A percentile compares a stretch with the other conserved stretches of the same genome.
Conservation (phyloP, 2,797 vertebrate species). For the Gymnothorax reevesii region DNA sequence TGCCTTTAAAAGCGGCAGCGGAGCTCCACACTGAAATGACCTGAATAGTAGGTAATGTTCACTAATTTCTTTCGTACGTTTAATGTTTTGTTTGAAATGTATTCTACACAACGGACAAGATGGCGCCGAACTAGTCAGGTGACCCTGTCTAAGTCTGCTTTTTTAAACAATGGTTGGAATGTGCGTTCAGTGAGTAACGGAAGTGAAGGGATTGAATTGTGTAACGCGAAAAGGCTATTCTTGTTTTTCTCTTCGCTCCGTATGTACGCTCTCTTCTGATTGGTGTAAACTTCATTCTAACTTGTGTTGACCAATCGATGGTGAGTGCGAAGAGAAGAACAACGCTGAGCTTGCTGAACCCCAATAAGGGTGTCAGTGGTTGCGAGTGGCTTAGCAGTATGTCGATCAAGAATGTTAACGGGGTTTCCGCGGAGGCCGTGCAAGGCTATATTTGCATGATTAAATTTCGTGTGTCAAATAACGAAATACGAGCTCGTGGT, state of each 20-base stretch:
- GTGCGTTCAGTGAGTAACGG: slow-evolving; percentile 41
- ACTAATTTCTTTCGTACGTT: slow-evolving; percentile 59
- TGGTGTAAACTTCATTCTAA: background rate
- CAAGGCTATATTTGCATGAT: slow-evolving; percentile 27
- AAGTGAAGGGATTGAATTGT: slow-evolving; percentile 55
- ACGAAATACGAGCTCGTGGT: slow-evolving; percentile 19
- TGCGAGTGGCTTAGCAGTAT: slow-evolving; percentile 24
- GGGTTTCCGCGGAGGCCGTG: slow-evolving; percentile 24
- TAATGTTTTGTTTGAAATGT: slow-evolving; percentile 52
- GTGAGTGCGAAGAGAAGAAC: background rate
- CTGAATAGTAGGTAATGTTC: slow-evolving; percentile 63
- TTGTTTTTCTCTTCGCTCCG: slow-evolving; percentile 22
- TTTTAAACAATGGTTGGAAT: slow-evolving; percentile 42
- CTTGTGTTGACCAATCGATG: background rate
- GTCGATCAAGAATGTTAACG: slow-evolving; percentile 26
- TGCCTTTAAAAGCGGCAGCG: slow-evolving; percentile 58
- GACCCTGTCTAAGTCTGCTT: slow-evolving; percentile 52
- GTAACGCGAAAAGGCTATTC: slow-evolving; percentile 10
- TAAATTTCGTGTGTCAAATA: slow-evolving; percentile 28
- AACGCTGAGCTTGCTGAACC: background rate
- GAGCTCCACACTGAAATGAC: slow-evolving; percentile 61
- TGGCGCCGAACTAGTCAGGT: slow-evolving; percentile 63
- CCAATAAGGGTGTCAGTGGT: slow-evolving; percentile 1
- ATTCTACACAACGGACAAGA: slow-evolving; percentile 56
- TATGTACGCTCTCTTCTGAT: background rate